A percentile compares a stretch with the other conserved stretches of the same genome.
Conservation (phyloP, 1,140 invertebrate species). For the Platyscapa corneri region DNA sequence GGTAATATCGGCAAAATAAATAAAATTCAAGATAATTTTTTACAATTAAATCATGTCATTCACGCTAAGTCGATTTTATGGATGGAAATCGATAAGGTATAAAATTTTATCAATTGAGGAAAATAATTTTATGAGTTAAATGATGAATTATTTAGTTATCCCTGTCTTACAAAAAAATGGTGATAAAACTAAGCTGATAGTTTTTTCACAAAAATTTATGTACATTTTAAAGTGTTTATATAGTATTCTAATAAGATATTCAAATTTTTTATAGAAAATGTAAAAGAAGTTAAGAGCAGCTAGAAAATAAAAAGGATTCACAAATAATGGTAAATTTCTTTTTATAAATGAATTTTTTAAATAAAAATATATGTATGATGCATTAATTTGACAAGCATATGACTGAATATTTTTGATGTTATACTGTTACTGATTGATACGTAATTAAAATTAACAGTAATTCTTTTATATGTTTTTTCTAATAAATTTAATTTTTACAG, state of each 20-base stretch:
- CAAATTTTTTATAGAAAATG: neutral
- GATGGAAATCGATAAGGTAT: conserved; percentile 8
- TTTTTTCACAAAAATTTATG: neutral
- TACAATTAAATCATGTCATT: neutral
- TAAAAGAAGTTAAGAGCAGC: neutral
- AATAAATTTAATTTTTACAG: conserved; percentile 6
- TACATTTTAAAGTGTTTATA: neutral
- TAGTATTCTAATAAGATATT: neutral
- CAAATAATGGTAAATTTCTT: too few relatives aligned
- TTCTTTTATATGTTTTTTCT: neutral
- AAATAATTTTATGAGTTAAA: conserved; percentile 23
- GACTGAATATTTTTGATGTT: conserved; percentile 63
- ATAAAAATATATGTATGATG: conserved; percentile 49
- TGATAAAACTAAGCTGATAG: conserved; percentile 59
- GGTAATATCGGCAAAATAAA: too few relatives aligned
- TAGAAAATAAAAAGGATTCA: neutral
- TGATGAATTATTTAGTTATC: conserved; percentile 67
- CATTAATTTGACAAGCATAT: conserved; percentile 63
- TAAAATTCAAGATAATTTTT: too few relatives aligned
- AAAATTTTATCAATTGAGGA: conserved; percentile 3
- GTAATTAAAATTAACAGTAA: neutral
- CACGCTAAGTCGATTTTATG: neutral
- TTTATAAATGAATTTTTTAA: too few relatives aligned
- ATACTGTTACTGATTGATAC: conserved; percentile 56
- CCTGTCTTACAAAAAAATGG: conserved; percentile 65